A percentile compares a stretch with the other conserved stretches of the same genome.
Conservation (phyloP, 2,888 invertebrate species). For the Dione juno region DNA sequence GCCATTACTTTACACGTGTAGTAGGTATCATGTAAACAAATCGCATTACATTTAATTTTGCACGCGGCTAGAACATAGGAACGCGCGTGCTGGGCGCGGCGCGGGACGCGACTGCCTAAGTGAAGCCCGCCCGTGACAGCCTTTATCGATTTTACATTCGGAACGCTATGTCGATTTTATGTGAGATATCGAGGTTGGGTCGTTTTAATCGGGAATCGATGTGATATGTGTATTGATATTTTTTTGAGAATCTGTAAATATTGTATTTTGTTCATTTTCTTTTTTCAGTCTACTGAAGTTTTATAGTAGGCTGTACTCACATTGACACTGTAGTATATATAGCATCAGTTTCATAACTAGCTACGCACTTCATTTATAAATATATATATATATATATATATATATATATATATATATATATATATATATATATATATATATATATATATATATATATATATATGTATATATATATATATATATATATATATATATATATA, state of each 20-base stretch:
- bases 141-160: slow-evolving; percentile 49
- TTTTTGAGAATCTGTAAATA: background rate
- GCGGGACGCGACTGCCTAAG: slow-evolving; percentile 61
- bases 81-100: slow-evolving; percentile 67
- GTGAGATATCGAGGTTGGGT: slow-evolving; percentile 27
- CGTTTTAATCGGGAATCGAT: background rate
- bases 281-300: background rate
- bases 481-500: no score
- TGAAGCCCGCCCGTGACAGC: slow-evolving; percentile 50
- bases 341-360: no score
- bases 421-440: no score
- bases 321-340: no score
- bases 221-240: background rate
- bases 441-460: no score
- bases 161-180: slow-evolving; percentile 27
- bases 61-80: slow-evolving; percentile 50
- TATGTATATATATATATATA: no score
- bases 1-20: slow-evolving; percentile 58
- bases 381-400: no score
- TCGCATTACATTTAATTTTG: slow-evolving; percentile 54
- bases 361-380: no score
- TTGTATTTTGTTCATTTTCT: background rate
- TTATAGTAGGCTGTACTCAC: no score
- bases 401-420: no score
- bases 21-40: slow-evolving; percentile 59